Evolutionary conservation across 2,797 vertebrate genomes (phyloP), one percentile per base, ranked within the genome.

Genomic region (Notamacropus eugenii): DNA sequence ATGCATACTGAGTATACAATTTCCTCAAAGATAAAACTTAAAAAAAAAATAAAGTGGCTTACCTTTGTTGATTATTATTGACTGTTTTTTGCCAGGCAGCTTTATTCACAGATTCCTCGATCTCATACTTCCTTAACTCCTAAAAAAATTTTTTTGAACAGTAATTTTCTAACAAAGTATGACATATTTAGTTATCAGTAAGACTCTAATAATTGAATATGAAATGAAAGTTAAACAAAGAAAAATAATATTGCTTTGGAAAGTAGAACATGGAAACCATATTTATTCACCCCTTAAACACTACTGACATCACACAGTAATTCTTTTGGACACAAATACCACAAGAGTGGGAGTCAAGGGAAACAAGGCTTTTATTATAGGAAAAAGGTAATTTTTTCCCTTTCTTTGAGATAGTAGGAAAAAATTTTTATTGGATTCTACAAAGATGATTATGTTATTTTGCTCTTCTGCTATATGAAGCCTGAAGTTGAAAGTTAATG

Each of bases 11-110:
- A 87, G 56, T 1, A 12, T 31, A 93, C 13, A 28, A 11, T 11
- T 34, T 87, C 1, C 54, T 55, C 54, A 55, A 90, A 93, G 91
- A 90, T 12, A 56, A 4, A 91, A 67, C 24, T 55, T 93, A 91
- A 31, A 91, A 40, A 67, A 91, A 54, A 8, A 55, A 82, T 9
- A 14, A 34, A 57, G 40, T 50, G 92, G 96, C 98, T 99, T 98
- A 99, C 99, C 99, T 99, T 97, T 99, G 99, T 91, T 99, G 99
- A 91, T 99, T 99, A 98, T 98, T 99, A 93, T 98, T 97, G 98
- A 99, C 99, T 95, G 99, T 99, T 98, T 99, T 99, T 97, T 99
- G 99, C 99, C 99, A 99, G 0, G 99, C 99, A 94, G 98, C 98
- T 99, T 99, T 99, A 98, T 99, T 99, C 90, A 99, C 98, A 98